Evolutionary conservation across 2,797 vertebrate species (phyloP).

Genomic region (Adrianichthys oophorus): DNA sequence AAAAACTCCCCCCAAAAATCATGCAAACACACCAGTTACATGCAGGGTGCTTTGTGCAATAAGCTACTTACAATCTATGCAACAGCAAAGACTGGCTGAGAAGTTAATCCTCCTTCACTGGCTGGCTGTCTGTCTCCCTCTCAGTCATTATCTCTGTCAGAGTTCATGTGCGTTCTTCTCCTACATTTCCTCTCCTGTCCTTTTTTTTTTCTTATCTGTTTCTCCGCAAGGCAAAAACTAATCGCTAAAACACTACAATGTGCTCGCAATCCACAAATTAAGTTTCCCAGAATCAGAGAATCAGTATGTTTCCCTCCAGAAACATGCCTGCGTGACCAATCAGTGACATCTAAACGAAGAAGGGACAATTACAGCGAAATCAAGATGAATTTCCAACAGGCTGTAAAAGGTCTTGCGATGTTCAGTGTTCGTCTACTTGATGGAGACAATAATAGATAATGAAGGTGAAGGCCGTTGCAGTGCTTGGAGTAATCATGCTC

Average conservation of each 20-base stretch:
- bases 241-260: too few relatives aligned
- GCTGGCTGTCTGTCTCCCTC: conserved; percentile 21
- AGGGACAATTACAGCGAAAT: not conserved
- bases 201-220: not conserved
- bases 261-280: not conserved
- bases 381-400: not conserved
- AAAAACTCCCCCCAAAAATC: conserved; percentile 58
- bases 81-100: conserved; percentile 77
- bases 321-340: conserved; percentile 1
- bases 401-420: conserved; percentile 3
- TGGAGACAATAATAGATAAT: conserved; percentile 10
- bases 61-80: conserved; percentile 77
- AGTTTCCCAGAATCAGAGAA: conserved; percentile 12
- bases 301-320: conserved; percentile 1
- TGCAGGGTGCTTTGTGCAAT: conserved; percentile 73
- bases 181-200: not conserved
- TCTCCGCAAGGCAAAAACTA: conserved; percentile 3
- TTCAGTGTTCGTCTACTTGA: not conserved
- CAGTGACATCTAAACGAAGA: conserved; percentile 45
- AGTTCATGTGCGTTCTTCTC: conserved; percentile 17
- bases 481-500: not conserved
- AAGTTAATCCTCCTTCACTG: conserved; percentile 66
- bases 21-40: conserved; percentile 64
- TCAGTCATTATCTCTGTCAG: conserved; percentile 19
- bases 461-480: conserved; percentile 4